These are phyloP conservation scores for Orcinus orca DNA, from an alignment of 2,113 vertebrate species.

Conservation along the genomic window DNA sequence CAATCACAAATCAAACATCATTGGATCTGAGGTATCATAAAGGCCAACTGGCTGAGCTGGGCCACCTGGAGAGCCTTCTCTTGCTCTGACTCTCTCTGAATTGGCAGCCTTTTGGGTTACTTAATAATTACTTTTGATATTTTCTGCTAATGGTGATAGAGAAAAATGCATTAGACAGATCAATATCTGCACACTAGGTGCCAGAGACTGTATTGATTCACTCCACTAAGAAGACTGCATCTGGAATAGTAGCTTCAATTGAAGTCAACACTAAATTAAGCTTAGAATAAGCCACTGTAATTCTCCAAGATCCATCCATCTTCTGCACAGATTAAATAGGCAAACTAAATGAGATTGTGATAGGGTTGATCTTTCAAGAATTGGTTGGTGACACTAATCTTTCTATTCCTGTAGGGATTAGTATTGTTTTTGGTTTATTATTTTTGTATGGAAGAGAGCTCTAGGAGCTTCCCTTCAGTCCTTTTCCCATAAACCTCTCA, in stretches of 20 bases:
- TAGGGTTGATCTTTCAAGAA: not conserved
- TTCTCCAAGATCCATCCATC: slow-evolving; percentile 8
- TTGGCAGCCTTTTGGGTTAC: not conserved
- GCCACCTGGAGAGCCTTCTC: not conserved
- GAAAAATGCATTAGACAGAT: slow-evolving; percentile 62
- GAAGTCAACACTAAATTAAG: slow-evolving; percentile 21
- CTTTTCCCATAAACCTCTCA: not conserved
- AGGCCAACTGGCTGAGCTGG: not conserved
- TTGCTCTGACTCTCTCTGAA: not conserved
- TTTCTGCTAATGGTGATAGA: slow-evolving; percentile 52
- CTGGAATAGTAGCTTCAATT: slow-evolving; percentile 14
- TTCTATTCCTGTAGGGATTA: not conserved
- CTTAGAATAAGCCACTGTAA: not conserved
- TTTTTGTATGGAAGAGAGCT: not conserved
- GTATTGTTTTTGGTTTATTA: not conserved
- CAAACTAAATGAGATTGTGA: not conserved
- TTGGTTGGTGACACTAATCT: not conserved
- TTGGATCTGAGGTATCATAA: not conserved
- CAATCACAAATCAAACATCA: not conserved
- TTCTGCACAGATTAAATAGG: not conserved
- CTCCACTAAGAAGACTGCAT: slow-evolving; percentile 39
- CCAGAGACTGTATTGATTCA: too few species aligned
- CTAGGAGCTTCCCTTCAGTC: not conserved
- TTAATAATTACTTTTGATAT: slow-evolving; percentile 35
- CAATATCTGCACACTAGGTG: not conserved